A percentile compares a stretch with the other conserved stretches of the same genome.
phyloP scores from a whole-genome alignment of 2,113 vertebrate genomes.

The Todiramphus chloris region DNA sequence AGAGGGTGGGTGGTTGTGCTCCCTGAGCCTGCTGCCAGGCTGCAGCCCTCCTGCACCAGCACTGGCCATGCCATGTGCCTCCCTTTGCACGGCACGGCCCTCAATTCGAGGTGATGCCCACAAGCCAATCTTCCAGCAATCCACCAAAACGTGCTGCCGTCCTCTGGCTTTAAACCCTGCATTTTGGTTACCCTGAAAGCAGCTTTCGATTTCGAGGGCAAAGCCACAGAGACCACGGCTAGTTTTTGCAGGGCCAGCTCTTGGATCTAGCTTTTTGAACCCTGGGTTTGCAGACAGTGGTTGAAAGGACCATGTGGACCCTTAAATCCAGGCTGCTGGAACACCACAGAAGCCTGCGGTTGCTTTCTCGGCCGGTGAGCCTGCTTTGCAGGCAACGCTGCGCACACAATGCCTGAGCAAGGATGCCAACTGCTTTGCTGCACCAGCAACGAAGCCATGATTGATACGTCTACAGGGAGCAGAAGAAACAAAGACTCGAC shows the following conservation, averaged over 20 bases:
- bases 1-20: neutral
- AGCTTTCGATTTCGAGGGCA: neutral
- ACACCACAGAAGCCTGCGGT: neutral
- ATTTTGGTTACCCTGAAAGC: neutral
- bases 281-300: neutral
- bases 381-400: conserved; percentile 8
- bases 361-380: neutral
- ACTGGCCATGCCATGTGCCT: neutral
- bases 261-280: neutral
- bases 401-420: neutral
- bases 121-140: neutral
- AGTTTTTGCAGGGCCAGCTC: neutral
- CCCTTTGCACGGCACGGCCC: neutral
- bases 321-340: neutral
- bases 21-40: neutral
- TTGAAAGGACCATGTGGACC: neutral
- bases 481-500: neutral
- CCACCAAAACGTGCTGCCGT: neutral
- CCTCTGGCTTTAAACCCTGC: accelerated
- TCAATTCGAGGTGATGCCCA: neutral
- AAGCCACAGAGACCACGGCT: neutral
- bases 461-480: neutral
- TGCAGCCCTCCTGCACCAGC: neutral
- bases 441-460: neutral
- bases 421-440: conserved; percentile 14